phyloP scores from a whole-genome alignment of 2,797 vertebrate species.

The Mus minutoides region DNA sequence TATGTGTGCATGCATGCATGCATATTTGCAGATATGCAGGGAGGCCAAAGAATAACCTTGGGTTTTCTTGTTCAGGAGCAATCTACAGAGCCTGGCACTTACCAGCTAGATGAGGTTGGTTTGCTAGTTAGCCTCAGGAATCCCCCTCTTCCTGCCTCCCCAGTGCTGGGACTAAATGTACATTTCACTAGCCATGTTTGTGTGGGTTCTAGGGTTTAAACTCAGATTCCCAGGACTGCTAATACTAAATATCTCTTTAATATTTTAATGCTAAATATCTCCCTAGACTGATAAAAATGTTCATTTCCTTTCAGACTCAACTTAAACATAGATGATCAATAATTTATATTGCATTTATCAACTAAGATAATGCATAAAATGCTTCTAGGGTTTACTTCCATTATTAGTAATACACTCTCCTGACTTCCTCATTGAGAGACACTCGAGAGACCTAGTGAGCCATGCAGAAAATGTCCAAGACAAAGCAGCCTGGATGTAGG shows the following conservation, averaged over 20 bases:
- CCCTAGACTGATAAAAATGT: neutral
- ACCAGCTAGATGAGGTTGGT: too few relatives aligned
- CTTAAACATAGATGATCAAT: neutral
- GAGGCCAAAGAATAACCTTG: neutral
- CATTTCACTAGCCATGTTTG: neutral
- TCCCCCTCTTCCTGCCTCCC: neutral
- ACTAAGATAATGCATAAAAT: neutral
- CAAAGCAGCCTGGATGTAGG: neutral
- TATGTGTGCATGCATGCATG: neutral
- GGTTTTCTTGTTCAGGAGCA: neutral
- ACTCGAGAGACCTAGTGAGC: neutral
- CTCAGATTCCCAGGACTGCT: neutral
- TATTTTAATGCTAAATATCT: neutral
- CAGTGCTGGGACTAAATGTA: neutral
- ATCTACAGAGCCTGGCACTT: neutral
- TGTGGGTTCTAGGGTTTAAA: neutral
- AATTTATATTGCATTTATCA: neutral
- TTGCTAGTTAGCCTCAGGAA: neutral
- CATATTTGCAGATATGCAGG: neutral
- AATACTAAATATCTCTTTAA: neutral
- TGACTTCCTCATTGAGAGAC: neutral
- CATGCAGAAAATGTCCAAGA: neutral
- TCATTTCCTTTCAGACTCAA: constrained; percentile 31
- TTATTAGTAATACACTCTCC: neutral
- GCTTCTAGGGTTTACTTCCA: neutral